These are phyloP conservation scores for Onychomys leucogaster DNA, from an alignment of 2,797 vertebrate genomes.

Conservation along the genomic window DNA sequence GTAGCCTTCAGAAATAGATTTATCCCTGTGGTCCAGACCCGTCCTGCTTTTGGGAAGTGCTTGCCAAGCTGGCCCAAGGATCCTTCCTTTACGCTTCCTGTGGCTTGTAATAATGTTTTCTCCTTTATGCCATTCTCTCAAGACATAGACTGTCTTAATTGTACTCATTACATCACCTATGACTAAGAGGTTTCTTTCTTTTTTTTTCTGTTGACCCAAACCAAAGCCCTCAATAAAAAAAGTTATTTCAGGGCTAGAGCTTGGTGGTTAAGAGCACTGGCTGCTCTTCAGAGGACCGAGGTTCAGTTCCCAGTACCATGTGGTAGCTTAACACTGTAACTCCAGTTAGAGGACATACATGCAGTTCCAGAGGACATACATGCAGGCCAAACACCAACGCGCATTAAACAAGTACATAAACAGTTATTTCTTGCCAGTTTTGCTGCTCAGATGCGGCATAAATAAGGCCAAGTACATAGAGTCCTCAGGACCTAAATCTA, in stretches of 20 bases:
- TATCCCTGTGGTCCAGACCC: background rate
- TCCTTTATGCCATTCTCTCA: background rate
- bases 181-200: background rate
- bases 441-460: background rate
- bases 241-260: too few relatives aligned
- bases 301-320: too few relatives aligned
- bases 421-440: background rate
- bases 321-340: too few relatives aligned
- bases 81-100: background rate
- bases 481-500: background rate
- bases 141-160: conserved; percentile 29
- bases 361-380: too few relatives aligned
- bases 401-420: too few relatives aligned
- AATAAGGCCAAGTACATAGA: background rate
- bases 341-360: too few relatives aligned
- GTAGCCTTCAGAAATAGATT: background rate
- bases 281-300: too few relatives aligned
- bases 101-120: background rate
- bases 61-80: background rate
- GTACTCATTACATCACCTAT: background rate
- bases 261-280: too few relatives aligned
- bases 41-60: background rate
- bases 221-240: background rate
- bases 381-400: too few relatives aligned
- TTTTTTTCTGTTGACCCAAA: background rate